Conservation (phyloP, 2,888 invertebrate genomes). For the Drosophila rellima region DNA sequence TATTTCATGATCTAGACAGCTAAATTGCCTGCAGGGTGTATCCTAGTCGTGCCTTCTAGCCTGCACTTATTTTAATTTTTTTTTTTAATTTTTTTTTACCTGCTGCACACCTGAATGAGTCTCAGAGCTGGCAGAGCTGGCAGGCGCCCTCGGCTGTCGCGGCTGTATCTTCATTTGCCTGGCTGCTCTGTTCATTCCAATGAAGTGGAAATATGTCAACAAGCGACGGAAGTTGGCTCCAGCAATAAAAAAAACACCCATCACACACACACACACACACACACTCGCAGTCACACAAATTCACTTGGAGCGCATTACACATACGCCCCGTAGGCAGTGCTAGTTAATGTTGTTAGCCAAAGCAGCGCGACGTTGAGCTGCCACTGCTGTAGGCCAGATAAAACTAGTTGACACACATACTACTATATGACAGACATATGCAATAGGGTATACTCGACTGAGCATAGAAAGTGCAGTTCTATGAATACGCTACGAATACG, state of each 20-base stretch:
- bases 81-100: slow-evolving; percentile 3
- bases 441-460: slow-evolving; percentile 31
- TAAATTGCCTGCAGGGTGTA: background rate
- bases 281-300: slow-evolving; percentile 9
- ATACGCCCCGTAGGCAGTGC: slow-evolving; percentile 63
- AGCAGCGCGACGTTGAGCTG: slow-evolving; percentile 36
- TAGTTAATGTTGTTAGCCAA: slow-evolving; percentile 73
- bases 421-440: slow-evolving; percentile 19
- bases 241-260: slow-evolving; percentile 41
- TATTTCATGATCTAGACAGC: background rate
- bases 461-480: background rate
- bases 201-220: slow-evolving; percentile 82
- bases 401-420: slow-evolving; percentile 77
- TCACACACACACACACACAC: slow-evolving; percentile 21
- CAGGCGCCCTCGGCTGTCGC: slow-evolving; percentile 55
- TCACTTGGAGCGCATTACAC: slow-evolving; percentile 49
- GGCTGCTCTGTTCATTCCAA: slow-evolving; percentile 63
- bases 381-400: slow-evolving; percentile 65
- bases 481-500: background rate
- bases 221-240: slow-evolving; percentile 77
- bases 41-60: too few relatives aligned
- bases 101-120: slow-evolving; percentile 64
- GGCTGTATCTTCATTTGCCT: slow-evolving; percentile 74
- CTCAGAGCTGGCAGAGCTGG: slow-evolving; percentile 30
- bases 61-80: background rate